Evolutionary conservation across 2,113 vertebrate genomes (phyloP), one percentile per base, ranked within the genome.

Genomic region (Prolemur simus): DNA sequence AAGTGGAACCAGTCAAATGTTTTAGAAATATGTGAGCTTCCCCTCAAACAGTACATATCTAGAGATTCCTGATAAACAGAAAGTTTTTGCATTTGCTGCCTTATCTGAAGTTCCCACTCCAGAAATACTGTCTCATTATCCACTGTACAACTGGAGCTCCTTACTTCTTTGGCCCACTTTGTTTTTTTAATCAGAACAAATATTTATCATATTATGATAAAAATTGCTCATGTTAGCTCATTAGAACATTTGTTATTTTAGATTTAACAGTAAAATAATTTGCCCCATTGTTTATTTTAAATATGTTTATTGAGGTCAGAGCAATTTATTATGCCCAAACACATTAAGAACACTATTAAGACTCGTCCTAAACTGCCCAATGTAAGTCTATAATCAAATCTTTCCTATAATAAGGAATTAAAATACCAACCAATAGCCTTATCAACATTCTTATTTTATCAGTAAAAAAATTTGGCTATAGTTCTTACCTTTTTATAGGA

Each of bases 221-320:
- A 91, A 82, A 27, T 29, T 89, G 42, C 27, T 93, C n/a, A 60
- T 49, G 86, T 89, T 66, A 94, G 90, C 6, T 94, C 37, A 81
- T 94, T 92, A 94, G 68, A 87, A 94, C 21, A 42, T 82, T 90
- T 11, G 49, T 95, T 93, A 78, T 96, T 97, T 89, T n/a, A 2
- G 86, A 91, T 83, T 95, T 94, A 68, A 81, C 25, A 85, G 77
- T 85, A 93, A 95, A 97, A 81, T 89, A 89, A 93, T 45, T 73
- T 42, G 23, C 69, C 23, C 39, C 69, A 21, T 56, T 78, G 5
- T 42, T 91, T 85, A 83, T 63, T 83, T 8, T 34, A 81, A 76
- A 85, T 76, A 92, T 23, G 11, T 8, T 81, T 76, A 84, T 52
- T 88, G 52, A 83, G 8, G 8, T 86, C 45, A 60, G 25, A 93